Base-by-base conservation (phyloP, 1,140 invertebrate species). In the Solen grandis region DNA sequence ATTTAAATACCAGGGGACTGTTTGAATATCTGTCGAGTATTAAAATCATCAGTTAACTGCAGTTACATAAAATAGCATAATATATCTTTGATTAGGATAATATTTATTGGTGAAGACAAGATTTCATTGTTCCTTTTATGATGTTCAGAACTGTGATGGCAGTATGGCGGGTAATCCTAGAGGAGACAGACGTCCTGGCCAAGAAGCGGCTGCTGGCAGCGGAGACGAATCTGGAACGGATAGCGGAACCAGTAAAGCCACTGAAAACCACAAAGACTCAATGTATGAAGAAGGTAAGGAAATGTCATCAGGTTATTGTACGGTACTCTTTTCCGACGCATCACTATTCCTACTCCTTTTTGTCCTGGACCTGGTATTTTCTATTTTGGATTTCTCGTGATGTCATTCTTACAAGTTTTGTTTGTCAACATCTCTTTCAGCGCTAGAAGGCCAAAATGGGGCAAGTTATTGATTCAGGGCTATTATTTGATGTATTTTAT, bases 111-210 rank as follows among this genome's bases (percentile, higher is more conserved):
- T 46, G 8, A 46, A 46, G 41, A 46, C 19, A 19, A 10, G 41
- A 46, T 10, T 46, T 46, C 41, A 8, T 46, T 46, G 19, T 46
- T 46, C 19, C 19, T 46, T 46, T 46, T 10, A 46, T 46, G 41
- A 46, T 46, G 41, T 19, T 46, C 87, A 99, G 97, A 96, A 98
- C 98, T 88, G 97, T 98, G 94, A 97, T 97, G 95, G 97, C 96
- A 85, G 97, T 99, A 19, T 99, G 98, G 98, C 94, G 96, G 83
- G 97, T 96, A 0, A 96, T 99, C 0, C 93, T 99, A 81, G 97
- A 99, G 91, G 97, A 99, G 92, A 98, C 98, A 88, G 97, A 99
- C 88, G 97, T 97, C 89, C 92, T 98, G 84, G 97, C 97, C 0
- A 95, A 97, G 82, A 96, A 97, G 5, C 94, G 97, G 36, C 93